phyloP scores from a whole-genome alignment of 2,797 vertebrate genomes.

The Tiaroga cobitis region DNA sequence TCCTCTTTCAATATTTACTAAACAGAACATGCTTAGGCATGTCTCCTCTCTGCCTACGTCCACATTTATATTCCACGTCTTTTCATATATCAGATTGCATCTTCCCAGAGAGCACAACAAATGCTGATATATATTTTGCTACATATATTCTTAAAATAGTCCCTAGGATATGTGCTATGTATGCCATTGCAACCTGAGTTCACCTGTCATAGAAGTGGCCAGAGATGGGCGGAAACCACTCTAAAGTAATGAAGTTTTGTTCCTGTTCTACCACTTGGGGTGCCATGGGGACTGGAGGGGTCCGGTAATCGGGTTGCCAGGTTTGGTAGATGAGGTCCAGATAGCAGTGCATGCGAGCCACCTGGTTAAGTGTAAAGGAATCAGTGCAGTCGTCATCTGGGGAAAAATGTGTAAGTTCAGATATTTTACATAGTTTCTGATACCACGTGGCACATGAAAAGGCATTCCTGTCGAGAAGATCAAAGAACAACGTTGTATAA shows the following conservation, averaged over 20 bases:
- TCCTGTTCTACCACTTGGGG: constrained; percentile 91
- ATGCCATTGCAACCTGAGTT: constrained; percentile 69
- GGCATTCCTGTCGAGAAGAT: background rate
- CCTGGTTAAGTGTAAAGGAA: constrained; percentile 97
- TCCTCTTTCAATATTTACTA: constrained; percentile 28
- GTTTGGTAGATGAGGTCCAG: constrained; percentile 95
- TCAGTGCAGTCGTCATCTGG: constrained; percentile 95
- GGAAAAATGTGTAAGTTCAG: background rate
- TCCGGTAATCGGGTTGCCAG: constrained; percentile 90
- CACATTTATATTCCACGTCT: constrained; percentile 42
- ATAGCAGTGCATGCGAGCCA: constrained; percentile 99
- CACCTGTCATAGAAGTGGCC: constrained; percentile 97
- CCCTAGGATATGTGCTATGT: background rate
- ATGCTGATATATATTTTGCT: constrained; percentile 11
- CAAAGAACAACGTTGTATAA: background rate
- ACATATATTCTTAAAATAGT: constrained; percentile 30
- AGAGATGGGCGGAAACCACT: constrained; percentile 96
- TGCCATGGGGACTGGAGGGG: constrained; percentile 86
- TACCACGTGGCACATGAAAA: background rate
- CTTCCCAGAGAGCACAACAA: background rate
- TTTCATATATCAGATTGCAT: constrained; percentile 19
- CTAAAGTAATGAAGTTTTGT: constrained; percentile 82
- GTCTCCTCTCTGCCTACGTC: constrained; percentile 18
- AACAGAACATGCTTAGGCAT: constrained; percentile 44
- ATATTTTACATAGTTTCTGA: background rate